Evolutionary conservation across 2,888 invertebrate species (phyloP), one percentile per base, ranked within the genome.

Genomic region (Anoplius nigerrimus): DNA sequence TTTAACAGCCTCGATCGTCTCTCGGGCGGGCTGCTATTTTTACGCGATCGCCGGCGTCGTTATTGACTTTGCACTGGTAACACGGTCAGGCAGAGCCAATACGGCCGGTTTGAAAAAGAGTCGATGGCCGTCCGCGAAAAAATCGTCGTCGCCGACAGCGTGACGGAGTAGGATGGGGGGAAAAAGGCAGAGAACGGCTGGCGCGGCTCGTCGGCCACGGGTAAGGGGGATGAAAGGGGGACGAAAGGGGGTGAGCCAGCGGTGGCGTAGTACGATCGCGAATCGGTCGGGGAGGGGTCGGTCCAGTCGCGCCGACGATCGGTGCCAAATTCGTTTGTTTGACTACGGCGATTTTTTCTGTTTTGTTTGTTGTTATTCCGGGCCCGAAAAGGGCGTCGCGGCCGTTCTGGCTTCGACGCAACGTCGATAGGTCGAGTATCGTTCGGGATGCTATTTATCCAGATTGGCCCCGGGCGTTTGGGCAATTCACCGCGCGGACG

Each of bases 401-500:
- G 21, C 63, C 62, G 45, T 45, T 46, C 8, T 22, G 43, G 20
- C 52, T 54, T 34, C 58, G 54, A 57, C 45, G 53, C 65, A 34
- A 65, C 62, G 71, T 68, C 73, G 70, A 76, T 71, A 63, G 69
- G 63, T 68, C 66, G 77, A 69, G 73, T 74, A 73, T 75, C 74
- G 76, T 69, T 80, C 66, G 75, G 68, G 72, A 18, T 48, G 72
- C 75, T 66, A 78, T 82, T 82, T 80, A 76, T 80, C 79, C 76
- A 71, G 75, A 71, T 79, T 75, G 76, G 66, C 77, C 74, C 62
- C 55, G 75, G 56, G 78, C 73, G 69, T 76, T 76, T 67, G 69
- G 69, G 76, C 78, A 72, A 71, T 72, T 66, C 72, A 58, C 58
- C 61, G 71, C 68, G 70, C 68, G 67, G 71, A 54, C 55, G 60